Evolutionary conservation across 1,140 invertebrate genomes (phyloP), one percentile per base, ranked within the genome.

Genomic region (Zeugodacus cucurbitae): DNA sequence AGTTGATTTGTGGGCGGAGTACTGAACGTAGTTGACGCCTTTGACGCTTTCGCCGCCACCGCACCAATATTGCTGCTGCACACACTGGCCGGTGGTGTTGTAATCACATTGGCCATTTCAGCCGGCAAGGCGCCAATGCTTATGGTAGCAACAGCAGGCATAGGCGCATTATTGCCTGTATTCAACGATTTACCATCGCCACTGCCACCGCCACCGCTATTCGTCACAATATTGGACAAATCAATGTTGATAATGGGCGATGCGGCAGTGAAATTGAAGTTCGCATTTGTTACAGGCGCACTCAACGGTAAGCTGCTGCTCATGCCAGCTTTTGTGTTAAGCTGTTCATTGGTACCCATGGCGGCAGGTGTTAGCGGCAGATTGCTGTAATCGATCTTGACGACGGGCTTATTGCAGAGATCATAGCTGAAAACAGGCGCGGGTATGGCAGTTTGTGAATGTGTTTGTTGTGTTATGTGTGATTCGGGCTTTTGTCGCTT

Each of bases 321-420:
- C 34, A 48, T 10, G 11, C 32, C 11, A 20, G 87, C 7, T 48
- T 57, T 26, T 58, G 87, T 10, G n/a, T 88, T 59, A 78, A 90
- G 89, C 62, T 90, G 58, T 54, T 26, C 87, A n/a, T 34, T 74
- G 70, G 70, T 44, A 41, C 70, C 70, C 70, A 17, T 22, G n/a
- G 37, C 14, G 37, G 70, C 70, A 74, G 70, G 70, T 34, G 37
- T 29, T 58, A 85, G 14, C 29, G 78, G 89, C 32, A 93, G 89
- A 89, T 92, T 91, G 89, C 92, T 93, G 90, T 93, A 93, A 89
- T 93, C 92, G 64, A 93, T 93, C 89, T 93, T 93, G 48, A 93
- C 92, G 29, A 93, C 88, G 41, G 92, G 92, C 70, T 93, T 93
- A 78, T 89, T 93, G 58, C 87, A 89, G 34, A 89, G 89, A 88